Evolutionary conservation across 2,888 invertebrate species (phyloP).

Genomic region (Drosophila yooni): DNA sequence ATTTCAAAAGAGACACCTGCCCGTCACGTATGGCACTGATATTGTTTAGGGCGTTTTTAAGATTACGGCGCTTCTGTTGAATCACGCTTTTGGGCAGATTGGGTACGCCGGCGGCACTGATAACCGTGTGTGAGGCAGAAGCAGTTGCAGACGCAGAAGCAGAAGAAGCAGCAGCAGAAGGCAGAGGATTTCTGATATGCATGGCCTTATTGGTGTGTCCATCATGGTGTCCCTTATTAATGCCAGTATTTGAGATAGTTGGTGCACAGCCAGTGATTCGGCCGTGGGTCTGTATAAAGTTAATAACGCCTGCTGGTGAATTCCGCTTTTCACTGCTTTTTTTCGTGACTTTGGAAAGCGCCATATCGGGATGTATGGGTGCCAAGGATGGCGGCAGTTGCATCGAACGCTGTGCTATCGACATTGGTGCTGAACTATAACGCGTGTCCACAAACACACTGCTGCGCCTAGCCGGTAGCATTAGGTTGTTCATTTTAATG

Average conservation of each 20-base stretch:
- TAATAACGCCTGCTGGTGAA: slow-evolving; percentile 72
- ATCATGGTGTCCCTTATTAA: slow-evolving; percentile 15
- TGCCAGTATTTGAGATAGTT: slow-evolving; percentile 36
- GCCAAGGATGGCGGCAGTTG: slow-evolving; percentile 50
- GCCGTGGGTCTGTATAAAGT: slow-evolving; percentile 76
- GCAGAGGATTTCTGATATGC: slow-evolving; percentile 3
- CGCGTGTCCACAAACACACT: slow-evolving; percentile 65
- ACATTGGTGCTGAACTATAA: slow-evolving; percentile 67
- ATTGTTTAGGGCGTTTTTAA: slow-evolving; percentile 78
- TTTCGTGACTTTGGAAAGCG: slow-evolving; percentile 31
- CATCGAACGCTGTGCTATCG: slow-evolving; percentile 65
- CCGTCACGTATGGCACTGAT: slow-evolving; percentile 75
- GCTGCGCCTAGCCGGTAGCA: slow-evolving; percentile 51
- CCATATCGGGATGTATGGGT: slow-evolving; percentile 39
- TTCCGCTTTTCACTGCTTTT: slow-evolving; percentile 51
- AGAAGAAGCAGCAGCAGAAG: slow-evolving; percentile 3
- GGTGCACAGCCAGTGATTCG: slow-evolving; percentile 67
- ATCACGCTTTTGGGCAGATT: slow-evolving; percentile 63
- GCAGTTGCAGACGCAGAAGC: background rate
- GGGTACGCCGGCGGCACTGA: slow-evolving; percentile 38
- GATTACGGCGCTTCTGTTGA: slow-evolving; percentile 81
- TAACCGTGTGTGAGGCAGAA: slow-evolving; percentile 3
- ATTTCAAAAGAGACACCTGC: slow-evolving; percentile 79
- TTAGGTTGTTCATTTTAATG: slow-evolving; percentile 24
- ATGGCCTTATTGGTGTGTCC: slow-evolving; percentile 17